Base-by-base conservation (phyloP, 2,888 invertebrate genomes). In the Lobophora halterata region DNA sequence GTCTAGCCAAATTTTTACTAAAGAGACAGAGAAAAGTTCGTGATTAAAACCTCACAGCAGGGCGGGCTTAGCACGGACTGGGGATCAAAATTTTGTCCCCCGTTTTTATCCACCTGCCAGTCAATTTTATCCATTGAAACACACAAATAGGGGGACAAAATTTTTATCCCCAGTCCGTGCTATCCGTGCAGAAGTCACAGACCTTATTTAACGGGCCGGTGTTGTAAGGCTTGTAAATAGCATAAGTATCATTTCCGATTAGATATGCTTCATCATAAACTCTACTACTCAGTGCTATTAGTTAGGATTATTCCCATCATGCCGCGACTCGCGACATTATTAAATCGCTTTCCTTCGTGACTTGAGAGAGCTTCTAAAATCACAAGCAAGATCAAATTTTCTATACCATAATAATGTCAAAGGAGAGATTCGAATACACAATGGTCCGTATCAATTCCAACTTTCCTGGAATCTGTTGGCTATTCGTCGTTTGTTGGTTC, bases 191-290 rank as follows among this genome's bases (percentile, higher is more conserved):
- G n/a, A n/a, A n/a, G n/a, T n/a, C n/a, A n/a, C n/a, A n/a, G n/a
- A n/a, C n/a, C n/a, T n/a, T n/a, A n/a, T n/a, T n/a, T n/a, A n/a
- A n/a, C n/a, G n/a, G n/a, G n/a, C n/a, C n/a, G n/a, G n/a, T n/a
- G n/a, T n/a, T n/a, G n/a, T n/a, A n/a, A n/a, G n/a, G n/a, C n/a
- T 31, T 33, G 21, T 21, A 13, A 30, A 18, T 29, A 25, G 29
- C 11, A 27, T 20, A 37, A 35, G 36, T 18, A 39, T 34, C 7
- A 43, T 49, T 40, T 46, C 17, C 16, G 19, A 46, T 49, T 32
- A 30, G 35, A 16, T 14, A 35, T 33, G 30, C 29, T 23, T 45
- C 27, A 27, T 48, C 29, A 41, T 35, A 36, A 36, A 28, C 29
- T 21, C 14, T 13, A 10, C 16, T 21, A 10, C 20, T 30, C 9